phyloP scores from a whole-genome alignment of 2,797 vertebrate genomes.

The Sorex maritimensis region DNA sequence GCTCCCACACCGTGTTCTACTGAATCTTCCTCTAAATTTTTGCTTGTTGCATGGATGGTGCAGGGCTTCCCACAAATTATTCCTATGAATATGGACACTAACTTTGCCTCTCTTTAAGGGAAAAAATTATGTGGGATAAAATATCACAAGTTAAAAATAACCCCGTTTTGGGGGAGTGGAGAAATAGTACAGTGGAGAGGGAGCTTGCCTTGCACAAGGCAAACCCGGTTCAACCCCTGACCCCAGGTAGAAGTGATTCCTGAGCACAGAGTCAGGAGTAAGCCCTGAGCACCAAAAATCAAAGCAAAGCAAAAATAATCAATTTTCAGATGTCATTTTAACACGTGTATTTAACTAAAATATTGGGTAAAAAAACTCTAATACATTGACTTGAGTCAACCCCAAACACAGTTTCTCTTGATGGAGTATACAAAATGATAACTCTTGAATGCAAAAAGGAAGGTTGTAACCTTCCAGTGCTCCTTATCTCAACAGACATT shows the following conservation, averaged over 20 bases:
- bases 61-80: background rate
- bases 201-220: too few relatives aligned
- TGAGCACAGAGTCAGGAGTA: too few relatives aligned
- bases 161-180: background rate
- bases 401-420: slow-evolving; percentile 36
- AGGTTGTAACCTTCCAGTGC: background rate
- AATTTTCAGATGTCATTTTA: slow-evolving; percentile 45
- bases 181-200: too few relatives aligned
- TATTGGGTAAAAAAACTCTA: background rate
- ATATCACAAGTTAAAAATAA: slow-evolving; percentile 42
- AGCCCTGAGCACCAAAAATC: too few relatives aligned
- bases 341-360: background rate
- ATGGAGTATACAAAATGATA: background rate
- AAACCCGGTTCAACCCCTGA: too few relatives aligned
- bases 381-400: slow-evolving; percentile 34
- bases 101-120: background rate
- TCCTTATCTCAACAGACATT: background rate
- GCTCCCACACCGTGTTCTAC: background rate
- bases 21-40: background rate
- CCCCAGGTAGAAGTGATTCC: too few relatives aligned
- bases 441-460: background rate
- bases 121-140: background rate
- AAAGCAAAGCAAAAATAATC: background rate
- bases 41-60: background rate
- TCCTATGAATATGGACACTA: background rate